phyloP scores from a whole-genome alignment of 2,113 vertebrate species.

The Phylloscopus whistleri region DNA sequence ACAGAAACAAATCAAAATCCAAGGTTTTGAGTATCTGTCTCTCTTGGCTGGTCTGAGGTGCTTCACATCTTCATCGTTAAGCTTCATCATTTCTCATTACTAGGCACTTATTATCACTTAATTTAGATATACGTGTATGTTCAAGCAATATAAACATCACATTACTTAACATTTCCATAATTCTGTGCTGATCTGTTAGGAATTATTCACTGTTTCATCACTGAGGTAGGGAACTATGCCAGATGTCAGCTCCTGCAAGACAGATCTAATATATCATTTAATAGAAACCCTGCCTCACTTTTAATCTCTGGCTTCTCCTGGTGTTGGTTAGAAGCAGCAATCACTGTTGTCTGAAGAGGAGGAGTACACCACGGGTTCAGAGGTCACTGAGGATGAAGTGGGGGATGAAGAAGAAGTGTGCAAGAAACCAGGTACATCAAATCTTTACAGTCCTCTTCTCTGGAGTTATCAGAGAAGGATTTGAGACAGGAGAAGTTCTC shows the following conservation, averaged over 20 bases:
- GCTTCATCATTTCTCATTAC: not conserved
- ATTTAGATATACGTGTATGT: fast-evolving
- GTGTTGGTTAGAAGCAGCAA: slow-evolving; percentile 82
- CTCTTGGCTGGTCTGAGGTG: not conserved
- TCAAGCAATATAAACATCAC: not conserved
- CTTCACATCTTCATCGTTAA: not conserved
- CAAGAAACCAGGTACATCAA: slow-evolving; percentile 85
- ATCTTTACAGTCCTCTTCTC: not conserved
- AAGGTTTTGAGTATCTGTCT: not conserved
- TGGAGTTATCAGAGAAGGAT: not conserved
- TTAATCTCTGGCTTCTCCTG: not conserved
- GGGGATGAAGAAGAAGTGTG: slow-evolving; percentile 94
- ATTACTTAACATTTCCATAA: not conserved
- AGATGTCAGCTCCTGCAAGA: not conserved
- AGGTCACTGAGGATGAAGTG: slow-evolving; percentile 97
- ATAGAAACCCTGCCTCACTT: not conserved
- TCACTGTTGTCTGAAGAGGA: slow-evolving; percentile 93
- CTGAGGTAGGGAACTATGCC: not conserved
- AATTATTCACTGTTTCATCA: not conserved
- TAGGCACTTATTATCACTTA: not conserved
- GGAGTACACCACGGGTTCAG: slow-evolving; percentile 96
- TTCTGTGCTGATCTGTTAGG: not conserved
- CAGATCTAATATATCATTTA: not conserved
- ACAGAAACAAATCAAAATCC: not conserved
- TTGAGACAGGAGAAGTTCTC: not conserved